Evolutionary conservation across 2,113 vertebrate species (phyloP), one percentile per base, ranked within the genome.

Genomic region (Ornithorhynchus anatinus): DNA sequence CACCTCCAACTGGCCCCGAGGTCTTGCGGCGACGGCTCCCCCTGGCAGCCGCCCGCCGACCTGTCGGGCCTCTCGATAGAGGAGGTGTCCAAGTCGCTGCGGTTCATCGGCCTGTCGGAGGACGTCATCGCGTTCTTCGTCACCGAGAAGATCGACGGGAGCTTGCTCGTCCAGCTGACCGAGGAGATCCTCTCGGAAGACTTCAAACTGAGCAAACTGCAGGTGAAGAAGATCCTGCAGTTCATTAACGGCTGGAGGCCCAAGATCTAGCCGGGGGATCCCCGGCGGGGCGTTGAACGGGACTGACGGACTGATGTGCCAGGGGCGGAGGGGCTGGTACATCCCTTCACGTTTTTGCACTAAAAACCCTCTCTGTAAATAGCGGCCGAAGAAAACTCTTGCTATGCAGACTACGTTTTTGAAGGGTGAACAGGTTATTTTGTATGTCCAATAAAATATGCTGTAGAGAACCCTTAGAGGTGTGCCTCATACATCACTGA

Each of bases 221-320:
- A 99, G 85, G 96, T 99, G 80, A 99, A 97, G 91, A 99, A 99
- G 90, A 96, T 99, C 74, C 84, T 99, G 85, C 98, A 99, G 85
- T 99, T 99, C 90, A 99, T 98, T 79, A 94, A 94, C 27, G 98
- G 98, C 69, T 99, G 98, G 98, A 92, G 98, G 81, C 98, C 98
- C 68, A 99, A 99, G 84, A 97, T 99, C 78, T 97, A 93, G 86
- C 57, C 53, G 59, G 13, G 53, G 78, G 72, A 84, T 53, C 72
- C 77, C 19, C 1, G 36, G 68, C 74, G 19, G 56, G 23, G 66
- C 59, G 45, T 53, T 39, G 51, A 76, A 69, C 77, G 77, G 79
- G 84, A 84, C 57, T 58, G 77, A 67, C 17, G 1, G 1, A 35
- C 31, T 25, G 22, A 50, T 47, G 77, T 88, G 84, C 80, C 83